Base-by-base conservation (phyloP, 1,140 invertebrate genomes). In the Babylonia areolata region DNA sequence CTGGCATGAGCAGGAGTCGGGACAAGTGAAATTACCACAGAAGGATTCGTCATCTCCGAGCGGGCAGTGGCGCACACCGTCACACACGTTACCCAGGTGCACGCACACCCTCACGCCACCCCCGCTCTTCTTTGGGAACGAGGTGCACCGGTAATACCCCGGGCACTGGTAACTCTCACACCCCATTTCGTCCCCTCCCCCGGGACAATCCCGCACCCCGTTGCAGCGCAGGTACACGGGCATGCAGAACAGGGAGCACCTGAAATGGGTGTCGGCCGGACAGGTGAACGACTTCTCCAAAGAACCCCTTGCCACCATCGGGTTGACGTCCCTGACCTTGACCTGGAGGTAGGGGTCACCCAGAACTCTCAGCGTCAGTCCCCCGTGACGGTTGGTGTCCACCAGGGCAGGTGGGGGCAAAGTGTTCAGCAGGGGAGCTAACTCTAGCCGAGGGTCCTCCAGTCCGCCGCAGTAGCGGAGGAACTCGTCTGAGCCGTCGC, bases 171-270 rank as follows among this genome's bases (percentile, higher is more conserved):
- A 81, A 15, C 20, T 31, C 42, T 81, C 46, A 33, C 79, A 81
- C 6, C 3, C 12, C n/a, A 23, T n/a, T 37, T 81, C 79, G 28
- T 81, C 79, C 79, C 58, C 79, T 1, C 54, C n/a, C 2, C 31
- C 0, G 20, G 79, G 79, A 81, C 79, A 81, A 28, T 81, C 79
- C n/a, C 42, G 17, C 33, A 81, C 42, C n/a, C 31, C 79, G 46
- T 81, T 81, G 33, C 79, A 81, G 3, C 79, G 42, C 11, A 81
- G 46, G 37, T 81, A 81, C 42, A 81, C 46, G 0, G 79, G 79
- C 31, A 81, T 5, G 35, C 79, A 81, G 51, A 80, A 80, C 35
- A 39, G 17, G 20, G 58, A 64, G 37, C 75, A 78, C 35, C 35
- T 37, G 33, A 78, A 78, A 42, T 78, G 75, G 1, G 75, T 78